These are phyloP conservation scores for Mormyrops attenuatus DNA, from an alignment of 2,797 vertebrate species.

Conservation along the genomic window DNA sequence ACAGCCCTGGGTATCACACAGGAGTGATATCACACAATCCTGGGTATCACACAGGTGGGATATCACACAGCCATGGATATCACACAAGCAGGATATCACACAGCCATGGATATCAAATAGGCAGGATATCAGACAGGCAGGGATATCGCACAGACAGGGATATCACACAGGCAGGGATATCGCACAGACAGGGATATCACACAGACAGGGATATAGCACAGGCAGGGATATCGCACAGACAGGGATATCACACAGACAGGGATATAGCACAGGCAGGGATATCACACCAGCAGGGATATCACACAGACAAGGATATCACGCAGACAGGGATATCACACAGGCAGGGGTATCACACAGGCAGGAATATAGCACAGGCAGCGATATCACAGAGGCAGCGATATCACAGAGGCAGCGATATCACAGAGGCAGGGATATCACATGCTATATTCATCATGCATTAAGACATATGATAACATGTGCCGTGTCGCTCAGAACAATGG, in stretches of 20 bases:
- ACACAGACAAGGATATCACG: no score
- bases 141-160: neutral
- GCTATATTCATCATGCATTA: neutral
- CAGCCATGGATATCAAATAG: neutral
- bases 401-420: neutral
- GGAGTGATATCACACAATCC: neutral
- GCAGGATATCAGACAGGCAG: neutral
- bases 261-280: no score
- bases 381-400: neutral
- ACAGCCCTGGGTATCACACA: neutral
- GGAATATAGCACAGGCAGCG: neutral
- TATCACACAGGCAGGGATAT: neutral
- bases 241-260: no score
- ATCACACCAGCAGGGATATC: no score
- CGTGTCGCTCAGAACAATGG: no score
- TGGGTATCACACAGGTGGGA: neutral
- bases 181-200: neutral
- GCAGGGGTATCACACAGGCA: no score
- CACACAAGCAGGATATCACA: neutral
- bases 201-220: accelerated
- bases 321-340: no score
- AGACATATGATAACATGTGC: neutral
- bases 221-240: neutral
- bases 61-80: no score
- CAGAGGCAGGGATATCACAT: neutral